Evolutionary conservation across 2,888 invertebrate genomes (phyloP), one percentile per base, ranked within the genome.

Genomic region (Coremacera marginata): DNA sequence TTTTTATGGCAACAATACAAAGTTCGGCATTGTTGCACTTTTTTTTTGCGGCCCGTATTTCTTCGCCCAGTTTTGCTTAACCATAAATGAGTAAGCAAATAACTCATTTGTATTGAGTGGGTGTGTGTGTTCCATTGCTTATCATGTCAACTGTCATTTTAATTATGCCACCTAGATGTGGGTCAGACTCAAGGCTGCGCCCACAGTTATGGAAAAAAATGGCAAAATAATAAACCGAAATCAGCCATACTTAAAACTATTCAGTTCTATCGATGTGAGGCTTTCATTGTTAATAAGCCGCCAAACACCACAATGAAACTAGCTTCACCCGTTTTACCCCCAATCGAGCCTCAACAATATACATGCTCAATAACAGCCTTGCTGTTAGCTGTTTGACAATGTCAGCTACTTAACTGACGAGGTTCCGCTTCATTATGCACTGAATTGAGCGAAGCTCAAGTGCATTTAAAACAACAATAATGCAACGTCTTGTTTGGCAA

Each of bases 121-220:
- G n/a, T 72, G 34, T 31, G 52, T 31, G 3, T 34, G 70, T 52
- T 31, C 31, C 8, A 16, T 5, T 55, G 52, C 22, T n/a, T 5
- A 37, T 19, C 34, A 19, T 37, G 4, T 71, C 37, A 71, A 34
- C 60, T 60, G 57, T 71, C 60, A 71, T 71, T 62, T 62, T 27
- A 62, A 62, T 44, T 44, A 44, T 62, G 27, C 27, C 60, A 62
- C 27, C 14, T 27, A 25, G 60, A 62, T 62, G 63, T 63, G 34
- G 63, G 63, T 63, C 34, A 34, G n/a, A 34, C 31, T 3, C 34
- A 63, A 63, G 63, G 34, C 34, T 63, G 25, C n/a, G 63, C 63
- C 31, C 31, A 34, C 63, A 63, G 34, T 3, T 16, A 34, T 63
- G 63, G 25, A n/a, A 63, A 44, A 63, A 25, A 63, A 34, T 34